Evolutionary conservation across 2,888 invertebrate genomes (phyloP).

Genomic region (Autographa gamma): DNA sequence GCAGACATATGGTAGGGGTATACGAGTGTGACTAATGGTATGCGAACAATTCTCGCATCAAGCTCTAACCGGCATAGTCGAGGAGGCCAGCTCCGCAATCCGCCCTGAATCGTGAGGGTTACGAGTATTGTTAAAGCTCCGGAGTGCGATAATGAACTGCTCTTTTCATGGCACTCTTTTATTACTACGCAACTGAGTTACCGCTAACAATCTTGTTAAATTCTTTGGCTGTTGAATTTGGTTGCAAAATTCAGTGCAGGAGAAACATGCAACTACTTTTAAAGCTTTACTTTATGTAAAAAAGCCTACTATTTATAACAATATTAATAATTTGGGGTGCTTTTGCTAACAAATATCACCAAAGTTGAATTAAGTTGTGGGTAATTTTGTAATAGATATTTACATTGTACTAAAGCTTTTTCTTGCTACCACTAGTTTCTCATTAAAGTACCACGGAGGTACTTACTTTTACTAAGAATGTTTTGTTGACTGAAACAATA

Average conservation of each 20-base stretch:
- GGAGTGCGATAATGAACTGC: conserved; percentile 41
- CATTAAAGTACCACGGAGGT: conserved; percentile 63
- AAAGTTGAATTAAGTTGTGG: no score
- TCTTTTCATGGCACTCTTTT: conserved; percentile 27
- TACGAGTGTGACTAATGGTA: conserved; percentile 51
- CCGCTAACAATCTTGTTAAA: not conserved
- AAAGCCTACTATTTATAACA: no score
- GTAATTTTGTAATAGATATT: no score
- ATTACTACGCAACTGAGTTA: not conserved
- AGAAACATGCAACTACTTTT: no score
- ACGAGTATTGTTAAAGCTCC: conserved; percentile 50
- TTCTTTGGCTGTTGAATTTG: not conserved
- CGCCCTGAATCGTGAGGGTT: conserved; percentile 63
- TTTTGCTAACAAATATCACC: no score
- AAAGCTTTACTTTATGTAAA: no score
- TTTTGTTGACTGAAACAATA: conserved; percentile 72
- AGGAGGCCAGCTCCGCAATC: conserved; percentile 58
- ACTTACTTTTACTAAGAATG: conserved; percentile 56
- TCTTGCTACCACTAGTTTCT: conserved; percentile 58
- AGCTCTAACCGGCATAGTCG: conserved; percentile 61
- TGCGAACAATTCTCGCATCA: conserved; percentile 62
- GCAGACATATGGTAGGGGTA: conserved; percentile 21
- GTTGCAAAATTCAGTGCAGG: not conserved
- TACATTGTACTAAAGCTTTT: conserved; percentile 22
- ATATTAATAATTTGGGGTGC: no score